Base-by-base conservation (phyloP, 2,888 invertebrate species). In the Frankliniella fusca region DNA sequence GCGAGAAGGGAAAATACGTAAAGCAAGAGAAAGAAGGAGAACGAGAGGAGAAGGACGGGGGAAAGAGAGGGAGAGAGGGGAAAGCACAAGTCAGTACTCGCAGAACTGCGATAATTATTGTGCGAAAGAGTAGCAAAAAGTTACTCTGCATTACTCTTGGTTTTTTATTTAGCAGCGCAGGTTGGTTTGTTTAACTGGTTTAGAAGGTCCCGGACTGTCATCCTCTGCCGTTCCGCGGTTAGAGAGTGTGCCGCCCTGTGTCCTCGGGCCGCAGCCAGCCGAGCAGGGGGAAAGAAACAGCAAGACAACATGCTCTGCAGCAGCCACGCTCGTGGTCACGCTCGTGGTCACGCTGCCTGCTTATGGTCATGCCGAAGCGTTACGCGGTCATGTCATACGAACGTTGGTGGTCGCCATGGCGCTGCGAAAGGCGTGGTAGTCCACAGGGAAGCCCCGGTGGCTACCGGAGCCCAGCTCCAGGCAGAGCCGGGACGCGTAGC, bases 1-100 rank as follows among this genome's bases (percentile, higher is more conserved):
- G n/a, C 49, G 80, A 76, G 81, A 70, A 81, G 61, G 81, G 80
- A 83, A 80, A 80, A 61, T 70, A 81, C 80, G 80, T 79, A 80
- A 61, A 54, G 65, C 81, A 80, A 81, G 70, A 83, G 65, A 84
- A 80, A 83, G 61, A 82, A 81, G 80, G 80, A 81, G 65, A 80
- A 83, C 83, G 83, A 79, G 80, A 61, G 54, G 81, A 79, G 82
- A 81, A 83, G 79, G 83, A 79, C 83, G 83, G 80, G 82, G 82
- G 80, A 83, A 23, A 11, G 23, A 70, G 70, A 11, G 23, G 38
- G 38, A 82, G 83, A 80, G 82, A 84, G 82, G 83, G 83, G 80
- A 82, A 81, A 81, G 80, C 54, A 83, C 80, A 38, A 2, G 38
- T 38, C 38, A 38, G 38, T 38, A 38, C 38, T 38, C 38, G 61